phyloP scores from a whole-genome alignment of 2,113 vertebrate genomes.

The Barnardius zonarius region DNA sequence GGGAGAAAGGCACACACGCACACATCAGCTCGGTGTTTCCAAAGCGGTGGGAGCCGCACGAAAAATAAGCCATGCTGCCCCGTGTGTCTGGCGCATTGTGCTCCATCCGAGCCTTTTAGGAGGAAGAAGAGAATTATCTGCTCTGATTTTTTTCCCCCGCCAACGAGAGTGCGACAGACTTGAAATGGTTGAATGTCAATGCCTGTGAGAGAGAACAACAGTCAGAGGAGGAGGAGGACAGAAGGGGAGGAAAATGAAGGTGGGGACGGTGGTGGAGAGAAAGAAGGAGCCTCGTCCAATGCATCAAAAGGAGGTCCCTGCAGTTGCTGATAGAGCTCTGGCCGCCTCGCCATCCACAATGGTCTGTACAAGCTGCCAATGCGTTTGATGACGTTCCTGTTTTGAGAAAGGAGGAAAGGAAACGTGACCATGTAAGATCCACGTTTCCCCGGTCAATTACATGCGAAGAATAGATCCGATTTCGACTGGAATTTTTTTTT shows the following conservation, averaged over 20 bases:
- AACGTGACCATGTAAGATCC: conserved; percentile 69
- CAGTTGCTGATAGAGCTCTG: conserved; percentile 42
- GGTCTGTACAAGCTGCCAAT: conserved; percentile 53
- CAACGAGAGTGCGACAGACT: conserved; percentile 53
- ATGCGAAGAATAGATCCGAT: conserved; percentile 49
- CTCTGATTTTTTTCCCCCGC: background rate
- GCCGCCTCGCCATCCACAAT: conserved; percentile 57
- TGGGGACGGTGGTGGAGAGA: conserved; percentile 52
- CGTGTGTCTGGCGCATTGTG: conserved; percentile 56
- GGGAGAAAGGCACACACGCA: conserved; percentile 7
- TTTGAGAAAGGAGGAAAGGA: conserved; percentile 65
- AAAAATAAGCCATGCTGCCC: conserved; percentile 47
- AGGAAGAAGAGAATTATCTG: conserved; percentile 42
- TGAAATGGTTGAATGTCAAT: conserved; percentile 71
- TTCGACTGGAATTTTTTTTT: conserved; percentile 15
- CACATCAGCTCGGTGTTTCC: conserved; percentile 31
- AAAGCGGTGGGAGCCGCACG: conserved; percentile 41
- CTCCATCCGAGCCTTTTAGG: conserved; percentile 33
- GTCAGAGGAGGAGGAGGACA: conserved; percentile 52
- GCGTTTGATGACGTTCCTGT: conserved; percentile 69
- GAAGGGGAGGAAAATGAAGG: conserved; percentile 58
- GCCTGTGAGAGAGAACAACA: conserved; percentile 66
- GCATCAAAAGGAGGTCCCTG: conserved; percentile 63
- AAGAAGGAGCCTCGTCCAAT: conserved; percentile 56
- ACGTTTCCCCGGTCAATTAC: conserved; percentile 64